Percentiles rank a stretch among this genome's conserved stretches.
These are phyloP conservation scores for Caradrina kadenii DNA, from an alignment of 2,888 invertebrate species.

Conservation along the genomic window DNA sequence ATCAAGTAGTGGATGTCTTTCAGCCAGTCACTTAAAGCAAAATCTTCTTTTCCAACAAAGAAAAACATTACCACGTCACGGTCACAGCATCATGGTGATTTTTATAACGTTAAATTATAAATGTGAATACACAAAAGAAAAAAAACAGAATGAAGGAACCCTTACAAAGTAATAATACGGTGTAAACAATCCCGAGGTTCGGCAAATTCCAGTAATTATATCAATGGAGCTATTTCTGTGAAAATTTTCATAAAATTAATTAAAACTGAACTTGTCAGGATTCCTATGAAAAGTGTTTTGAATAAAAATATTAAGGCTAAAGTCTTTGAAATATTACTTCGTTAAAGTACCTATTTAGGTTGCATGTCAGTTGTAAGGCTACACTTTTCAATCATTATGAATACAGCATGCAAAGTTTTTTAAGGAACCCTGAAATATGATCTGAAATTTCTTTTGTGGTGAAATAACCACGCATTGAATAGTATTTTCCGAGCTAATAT, in stretches of 20 bases:
- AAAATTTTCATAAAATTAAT: background rate
- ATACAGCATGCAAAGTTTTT: slow-evolving; percentile 7
- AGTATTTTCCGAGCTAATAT: slow-evolving; percentile 6
- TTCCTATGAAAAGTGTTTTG: background rate
- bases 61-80: too few relatives aligned
- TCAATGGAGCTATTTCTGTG: background rate
- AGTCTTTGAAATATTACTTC: too few relatives aligned
- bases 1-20: too few relatives aligned
- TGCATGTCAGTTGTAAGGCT: background rate
- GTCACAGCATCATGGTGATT: too few relatives aligned
- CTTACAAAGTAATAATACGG: background rate
- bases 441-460: background rate
- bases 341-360: background rate
- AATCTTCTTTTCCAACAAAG: too few relatives aligned
- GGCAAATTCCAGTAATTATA: background rate
- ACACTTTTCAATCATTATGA: slow-evolving; percentile 7
- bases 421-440: slow-evolving; percentile 26
- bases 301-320: background rate
- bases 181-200: background rate
- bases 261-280: slow-evolving; percentile 2
- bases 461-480: slow-evolving; percentile 28
- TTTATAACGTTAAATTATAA: too few relatives aligned
- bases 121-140: too few relatives aligned
- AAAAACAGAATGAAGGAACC: too few relatives aligned
- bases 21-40: too few relatives aligned